These are phyloP conservation scores for Eristalis tenax DNA, from an alignment of 2,888 invertebrate species.

Conservation along the genomic window DNA sequence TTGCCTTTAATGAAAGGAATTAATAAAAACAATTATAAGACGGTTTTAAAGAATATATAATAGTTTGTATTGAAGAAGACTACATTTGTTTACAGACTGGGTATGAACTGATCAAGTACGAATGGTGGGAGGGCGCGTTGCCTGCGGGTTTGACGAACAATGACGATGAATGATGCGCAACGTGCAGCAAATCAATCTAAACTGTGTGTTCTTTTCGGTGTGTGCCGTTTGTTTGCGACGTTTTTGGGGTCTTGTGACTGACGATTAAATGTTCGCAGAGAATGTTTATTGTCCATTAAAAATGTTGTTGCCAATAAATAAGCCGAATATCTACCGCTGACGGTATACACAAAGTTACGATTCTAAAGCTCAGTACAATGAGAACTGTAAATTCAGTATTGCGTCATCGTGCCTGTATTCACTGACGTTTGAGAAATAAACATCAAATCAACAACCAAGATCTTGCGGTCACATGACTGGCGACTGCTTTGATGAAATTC, in stretches of 20 bases:
- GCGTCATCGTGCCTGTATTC: not conserved
- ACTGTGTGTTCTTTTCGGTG: not conserved
- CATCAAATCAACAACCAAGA: not conserved
- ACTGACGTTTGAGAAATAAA: not conserved
- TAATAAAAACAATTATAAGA: constrained; percentile 71
- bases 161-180: constrained; percentile 23
- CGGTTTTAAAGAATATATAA: not conserved
- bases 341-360: not conserved
- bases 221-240: not conserved
- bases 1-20: constrained; percentile 66
- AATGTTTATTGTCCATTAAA: not conserved
- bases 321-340: not conserved
- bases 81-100: not conserved
- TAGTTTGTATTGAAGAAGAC: not conserved
- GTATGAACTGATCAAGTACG: not conserved
- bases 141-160: not conserved
- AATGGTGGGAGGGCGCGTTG: not conserved
- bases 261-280: not conserved
- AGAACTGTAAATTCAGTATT: not conserved
- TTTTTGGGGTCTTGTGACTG: not conserved
- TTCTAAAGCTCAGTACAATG: not conserved
- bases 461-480: not conserved
- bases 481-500: not conserved
- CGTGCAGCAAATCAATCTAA: constrained; percentile 11
- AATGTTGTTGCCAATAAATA: not conserved